Conservation (phyloP, 2,797 vertebrate species). For the Ctenochaetus hawaiiensis region DNA sequence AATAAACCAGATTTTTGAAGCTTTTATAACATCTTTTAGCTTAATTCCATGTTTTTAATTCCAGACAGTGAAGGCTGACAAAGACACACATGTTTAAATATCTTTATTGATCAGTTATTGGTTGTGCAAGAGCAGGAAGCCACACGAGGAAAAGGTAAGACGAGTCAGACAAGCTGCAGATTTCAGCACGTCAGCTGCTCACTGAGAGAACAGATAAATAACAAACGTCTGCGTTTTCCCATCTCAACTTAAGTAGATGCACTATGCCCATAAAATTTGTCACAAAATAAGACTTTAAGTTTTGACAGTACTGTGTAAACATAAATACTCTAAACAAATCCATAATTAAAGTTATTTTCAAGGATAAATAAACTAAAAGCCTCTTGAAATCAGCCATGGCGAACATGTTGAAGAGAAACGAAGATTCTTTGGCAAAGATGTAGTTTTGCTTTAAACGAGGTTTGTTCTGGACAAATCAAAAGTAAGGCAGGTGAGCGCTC, state of each 20-base stretch:
- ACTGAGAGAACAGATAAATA: constrained; percentile 18
- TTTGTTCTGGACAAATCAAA: constrained; percentile 39
- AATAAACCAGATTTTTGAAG: constrained; percentile 53
- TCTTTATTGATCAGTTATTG: constrained; percentile 75
- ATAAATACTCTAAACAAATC: constrained; percentile 1
- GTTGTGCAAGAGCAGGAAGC: constrained; percentile 67
- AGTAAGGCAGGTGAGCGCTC: constrained; percentile 62
- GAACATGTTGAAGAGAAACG: constrained; percentile 51
- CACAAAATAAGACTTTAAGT: constrained; percentile 45
- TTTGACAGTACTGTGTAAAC: constrained; percentile 51
- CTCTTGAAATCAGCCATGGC: constrained; percentile 36
- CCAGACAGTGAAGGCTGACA: neutral
- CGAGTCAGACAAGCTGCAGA: constrained; percentile 46
- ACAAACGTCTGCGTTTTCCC: constrained; percentile 10
- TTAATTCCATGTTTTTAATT: constrained; percentile 7
- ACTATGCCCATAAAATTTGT: constrained; percentile 44
- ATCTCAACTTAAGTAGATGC: constrained; percentile 36
- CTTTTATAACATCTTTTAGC: neutral
- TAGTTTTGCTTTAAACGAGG: constrained; percentile 47
- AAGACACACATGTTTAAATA: constrained; percentile 6
- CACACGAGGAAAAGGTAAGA: constrained; percentile 54
- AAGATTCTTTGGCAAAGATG: constrained; percentile 77
- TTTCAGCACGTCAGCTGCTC: constrained; percentile 41
- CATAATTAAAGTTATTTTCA: constrained; percentile 21
- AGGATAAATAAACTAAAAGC: constrained; percentile 37